Base-by-base conservation (phyloP, 2,113 vertebrate species). In the Blennius ocellaris region DNA sequence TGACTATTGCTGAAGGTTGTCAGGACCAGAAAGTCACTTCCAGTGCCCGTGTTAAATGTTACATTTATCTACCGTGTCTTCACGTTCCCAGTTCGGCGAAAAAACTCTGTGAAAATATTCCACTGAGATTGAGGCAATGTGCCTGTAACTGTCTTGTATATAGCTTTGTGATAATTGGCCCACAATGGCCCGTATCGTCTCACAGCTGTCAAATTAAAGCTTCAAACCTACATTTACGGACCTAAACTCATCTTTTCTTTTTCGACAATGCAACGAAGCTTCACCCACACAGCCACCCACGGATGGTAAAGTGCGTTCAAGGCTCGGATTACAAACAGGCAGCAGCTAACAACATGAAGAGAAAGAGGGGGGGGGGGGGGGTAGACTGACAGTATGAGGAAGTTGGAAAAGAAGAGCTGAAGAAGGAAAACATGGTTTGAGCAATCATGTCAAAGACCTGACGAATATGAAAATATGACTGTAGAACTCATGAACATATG, bases 231-330 rank as follows among this genome's bases (percentile, higher is more conserved):
- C 66, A 57, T 82, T 71, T 52, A 48, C 53, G 43, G 63, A 54
- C 61, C 15, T 67, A 63, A 63, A 73, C 41, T 48, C 5, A 11
- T 69, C 49, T 78, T 38, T 16, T 74, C 37, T 59, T 58, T 77
- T 61, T 73, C 3, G 17, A 80, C 61, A 62, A 71, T 80, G 37
- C 45, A 56, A 52, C 52, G 15, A 38, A 65, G 52, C 49, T 36
- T 36, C 70, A 17, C 78, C 49, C 73, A 84, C 84, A 53, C 68
- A 50, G 47, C 44, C 64, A 12, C 82, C 80, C 71, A 79, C 64
- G 48, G 43, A 59, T 0, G 5, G 45, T 44, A 15, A 52, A 52
- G 54, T 16, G 6, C 49, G 45, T 58, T 68, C 67, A 37, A 30
- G 38, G 47, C 71, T 66, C 15, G 39, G 55, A 80, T 72, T 63